phyloP scores from a whole-genome alignment of 2,888 invertebrate species.

The Hyppa rectilinea region DNA sequence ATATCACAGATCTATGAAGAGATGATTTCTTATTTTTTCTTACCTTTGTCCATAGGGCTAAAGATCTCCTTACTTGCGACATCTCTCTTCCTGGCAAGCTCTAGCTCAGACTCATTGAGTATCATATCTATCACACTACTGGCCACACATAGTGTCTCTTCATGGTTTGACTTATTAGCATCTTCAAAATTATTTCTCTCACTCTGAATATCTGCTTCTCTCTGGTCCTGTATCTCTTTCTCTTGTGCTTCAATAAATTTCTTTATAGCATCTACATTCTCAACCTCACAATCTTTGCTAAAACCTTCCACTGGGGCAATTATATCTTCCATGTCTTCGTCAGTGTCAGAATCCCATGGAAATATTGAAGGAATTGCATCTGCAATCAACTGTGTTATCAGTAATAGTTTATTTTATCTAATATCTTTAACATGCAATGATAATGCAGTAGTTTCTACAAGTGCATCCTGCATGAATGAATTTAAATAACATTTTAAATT shows the following conservation, averaged over 20 bases:
- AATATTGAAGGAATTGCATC: slow-evolving; percentile 94
- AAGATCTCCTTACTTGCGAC: slow-evolving; percentile 66
- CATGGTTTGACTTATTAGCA: slow-evolving; percentile 36
- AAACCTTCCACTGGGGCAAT: slow-evolving; percentile 43
- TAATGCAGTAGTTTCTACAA: slow-evolving; percentile 47
- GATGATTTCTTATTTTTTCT: neutral
- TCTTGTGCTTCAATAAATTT: slow-evolving; percentile 84
- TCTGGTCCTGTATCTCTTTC: slow-evolving; percentile 71
- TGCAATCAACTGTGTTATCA: slow-evolving; percentile 68
- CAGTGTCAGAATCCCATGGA: slow-evolving; percentile 86
- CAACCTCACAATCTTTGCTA: slow-evolving; percentile 77
- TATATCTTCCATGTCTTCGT: slow-evolving; percentile 67
- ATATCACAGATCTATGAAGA: neutral
- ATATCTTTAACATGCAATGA: slow-evolving; percentile 55
- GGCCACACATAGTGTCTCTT: slow-evolving; percentile 73
- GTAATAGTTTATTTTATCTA: slow-evolving; percentile 2
- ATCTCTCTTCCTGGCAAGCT: slow-evolving; percentile 69
- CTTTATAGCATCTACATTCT: slow-evolving; percentile 85
- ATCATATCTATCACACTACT: slow-evolving; percentile 84
- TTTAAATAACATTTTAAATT: slow-evolving; percentile 14
- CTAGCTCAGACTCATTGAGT: slow-evolving; percentile 78
- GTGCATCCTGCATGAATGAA: slow-evolving; percentile 38
- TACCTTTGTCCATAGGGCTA: slow-evolving; percentile 75
- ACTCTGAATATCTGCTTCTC: slow-evolving; percentile 38
- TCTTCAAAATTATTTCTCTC: slow-evolving; percentile 43